Conservation (phyloP, 2,113 vertebrate species). For the Amazona vittata region DNA sequence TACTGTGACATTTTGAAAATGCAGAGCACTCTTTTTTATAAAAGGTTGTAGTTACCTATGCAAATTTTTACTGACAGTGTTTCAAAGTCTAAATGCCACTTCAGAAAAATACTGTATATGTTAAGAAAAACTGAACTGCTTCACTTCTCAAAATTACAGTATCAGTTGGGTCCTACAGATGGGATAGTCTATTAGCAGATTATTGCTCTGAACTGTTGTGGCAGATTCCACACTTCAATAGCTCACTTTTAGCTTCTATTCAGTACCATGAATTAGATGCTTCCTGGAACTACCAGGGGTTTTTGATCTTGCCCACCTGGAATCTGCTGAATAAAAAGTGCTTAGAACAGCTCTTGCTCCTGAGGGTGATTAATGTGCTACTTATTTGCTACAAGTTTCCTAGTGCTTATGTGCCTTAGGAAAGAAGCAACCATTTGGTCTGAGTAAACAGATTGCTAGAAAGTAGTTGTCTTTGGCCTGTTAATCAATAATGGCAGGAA, state of each 20-base stretch:
- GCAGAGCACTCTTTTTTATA: neutral
- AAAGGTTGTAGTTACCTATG: neutral
- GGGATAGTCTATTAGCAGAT: neutral
- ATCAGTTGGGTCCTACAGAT: neutral
- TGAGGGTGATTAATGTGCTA: neutral
- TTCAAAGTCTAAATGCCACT: neutral
- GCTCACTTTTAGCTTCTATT: neutral
- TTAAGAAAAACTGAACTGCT: neutral
- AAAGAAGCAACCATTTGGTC: neutral
- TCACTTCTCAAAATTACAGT: neutral
- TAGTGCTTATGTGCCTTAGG: neutral
- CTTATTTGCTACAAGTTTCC: neutral
- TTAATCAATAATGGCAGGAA: conserved; percentile 23
- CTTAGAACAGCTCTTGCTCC: neutral
- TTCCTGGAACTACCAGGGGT: neutral
- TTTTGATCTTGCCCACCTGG: neutral
- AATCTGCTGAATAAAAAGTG: neutral
- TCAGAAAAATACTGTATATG: neutral
- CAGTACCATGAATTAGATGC: neutral
- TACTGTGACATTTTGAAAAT: conserved; percentile 20
- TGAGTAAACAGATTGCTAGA: conserved; percentile 24
- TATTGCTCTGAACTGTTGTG: neutral
- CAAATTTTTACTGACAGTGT: neutral
- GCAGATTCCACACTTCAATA: neutral
- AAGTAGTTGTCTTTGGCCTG: neutral